Evolutionary conservation across 2,113 vertebrate genomes (phyloP).

Genomic region (Dendropsophus ebraccatus): DNA sequence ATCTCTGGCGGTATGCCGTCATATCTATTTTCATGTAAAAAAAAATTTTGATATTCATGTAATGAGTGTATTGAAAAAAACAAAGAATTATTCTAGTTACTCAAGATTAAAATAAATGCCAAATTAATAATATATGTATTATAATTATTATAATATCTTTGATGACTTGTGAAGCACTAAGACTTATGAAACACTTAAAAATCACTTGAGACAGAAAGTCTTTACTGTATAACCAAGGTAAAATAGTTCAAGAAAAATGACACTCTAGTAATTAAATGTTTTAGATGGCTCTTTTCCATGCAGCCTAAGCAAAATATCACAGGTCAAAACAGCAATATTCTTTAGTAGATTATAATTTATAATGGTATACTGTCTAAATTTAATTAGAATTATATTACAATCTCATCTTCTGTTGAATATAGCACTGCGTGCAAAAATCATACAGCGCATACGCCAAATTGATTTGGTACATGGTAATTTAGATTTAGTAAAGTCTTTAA

Average conservation of each 20-base stretch:
- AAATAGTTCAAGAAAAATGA: conserved; percentile 2
- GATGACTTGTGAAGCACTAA: not conserved
- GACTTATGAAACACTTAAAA: not conserved
- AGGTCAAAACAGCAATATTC: not conserved
- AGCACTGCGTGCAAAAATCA: not conserved
- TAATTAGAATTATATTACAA: not conserved
- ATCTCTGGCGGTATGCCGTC: too few species aligned
- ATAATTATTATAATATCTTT: not conserved
- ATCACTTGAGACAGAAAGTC: not conserved
- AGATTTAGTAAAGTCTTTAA: too few species aligned
- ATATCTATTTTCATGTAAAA: too few species aligned
- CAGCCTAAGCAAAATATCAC: not conserved
- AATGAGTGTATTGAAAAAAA: not conserved
- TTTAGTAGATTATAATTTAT: not conserved
- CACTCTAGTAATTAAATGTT: not conserved
- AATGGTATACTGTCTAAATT: not conserved
- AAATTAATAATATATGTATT: not conserved
- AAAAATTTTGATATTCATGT: not conserved
- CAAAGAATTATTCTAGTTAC: too few species aligned
- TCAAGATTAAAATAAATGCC: not conserved
- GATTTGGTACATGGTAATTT: too few species aligned
- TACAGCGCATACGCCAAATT: not conserved
- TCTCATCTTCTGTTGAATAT: not conserved
- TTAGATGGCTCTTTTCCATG: not conserved
- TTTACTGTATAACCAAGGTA: not conserved